Base-by-base conservation (phyloP, 1,140 invertebrate genomes). In the Belonocnema kinseyi region DNA sequence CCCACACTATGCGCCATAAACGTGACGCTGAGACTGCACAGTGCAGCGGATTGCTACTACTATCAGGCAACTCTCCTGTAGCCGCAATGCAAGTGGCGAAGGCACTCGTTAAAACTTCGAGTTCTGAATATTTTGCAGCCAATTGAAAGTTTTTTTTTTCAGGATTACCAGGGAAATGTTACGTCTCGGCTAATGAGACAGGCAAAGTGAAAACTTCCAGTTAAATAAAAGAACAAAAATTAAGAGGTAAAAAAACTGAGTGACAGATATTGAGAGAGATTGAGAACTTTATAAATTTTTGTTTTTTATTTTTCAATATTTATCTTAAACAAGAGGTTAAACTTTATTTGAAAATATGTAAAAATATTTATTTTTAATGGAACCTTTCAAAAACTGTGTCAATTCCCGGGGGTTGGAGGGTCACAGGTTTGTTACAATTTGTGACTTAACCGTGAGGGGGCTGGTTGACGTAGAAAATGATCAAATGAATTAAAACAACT, bases 1-100 rank as follows among this genome's bases (percentile, higher is more conserved):
- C 61, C 61, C 16, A 66, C 61, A 66, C 61, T 66, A 66, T 66
- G 61, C 61, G 61, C 61, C 61, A 66, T 66, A 66, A 66, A 66
- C 61, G 61, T 66, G 58, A 66, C 21, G 21, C 58, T 66, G 26
- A 16, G 13, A 26, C 58, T 66, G 61, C 61, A 56, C 40, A 46
- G 40, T 46, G 40, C 40, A 66, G 14, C n/a, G 61, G 61, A 26
- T 33, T 66, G 16, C 26, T 66, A 40, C 58, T 46, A 66, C 58
- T 33, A 66, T 66, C 58, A 66, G 40, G 33, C 58, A 66, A 14
- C 61, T 40, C 61, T 40, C 33, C 14, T 66, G 26, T n/a, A 66
- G 61, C 61, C 61, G 61, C 61, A 66, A 66, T 66, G 26, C 61
- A 66, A 66, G 61, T 66, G 61, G 61, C 61, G 33, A 66, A 21